phyloP scores from a whole-genome alignment of 2,113 vertebrate species.

The Taxidea taxus region DNA sequence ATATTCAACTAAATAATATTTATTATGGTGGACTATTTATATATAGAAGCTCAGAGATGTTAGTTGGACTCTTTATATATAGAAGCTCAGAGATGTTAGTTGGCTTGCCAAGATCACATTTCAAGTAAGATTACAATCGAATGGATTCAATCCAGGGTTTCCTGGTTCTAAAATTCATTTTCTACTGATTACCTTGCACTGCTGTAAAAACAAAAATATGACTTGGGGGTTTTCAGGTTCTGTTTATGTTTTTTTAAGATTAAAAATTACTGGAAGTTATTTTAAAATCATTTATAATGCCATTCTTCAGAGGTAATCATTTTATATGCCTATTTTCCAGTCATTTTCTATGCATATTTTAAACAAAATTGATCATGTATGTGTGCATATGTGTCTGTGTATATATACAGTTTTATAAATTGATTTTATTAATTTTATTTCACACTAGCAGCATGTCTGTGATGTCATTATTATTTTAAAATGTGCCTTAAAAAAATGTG shows the following conservation, averaged over 20 bases:
- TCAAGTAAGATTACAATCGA: background rate
- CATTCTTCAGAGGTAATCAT: background rate
- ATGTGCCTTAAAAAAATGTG: background rate
- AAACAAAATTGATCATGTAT: background rate
- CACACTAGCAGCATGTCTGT: background rate
- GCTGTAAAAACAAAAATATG: background rate
- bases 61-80: background rate
- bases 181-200: background rate
- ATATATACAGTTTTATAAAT: background rate
- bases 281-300: background rate
- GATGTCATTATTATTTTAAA: background rate
- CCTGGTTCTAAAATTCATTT: constrained; percentile 19
- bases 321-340: background rate
- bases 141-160: background rate
- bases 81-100: background rate
- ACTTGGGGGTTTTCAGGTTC: constrained; percentile 15
- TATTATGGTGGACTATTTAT: background rate
- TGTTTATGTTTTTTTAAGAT: background rate
- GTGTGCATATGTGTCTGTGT: background rate
- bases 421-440: constrained; percentile 11
- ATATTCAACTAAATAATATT: background rate
- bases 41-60: too few species aligned
- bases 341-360: constrained; percentile 31
- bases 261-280: background rate
- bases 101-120: background rate